Base-by-base conservation (phyloP, 2,888 invertebrate genomes). In the Drosophila limbata region DNA sequence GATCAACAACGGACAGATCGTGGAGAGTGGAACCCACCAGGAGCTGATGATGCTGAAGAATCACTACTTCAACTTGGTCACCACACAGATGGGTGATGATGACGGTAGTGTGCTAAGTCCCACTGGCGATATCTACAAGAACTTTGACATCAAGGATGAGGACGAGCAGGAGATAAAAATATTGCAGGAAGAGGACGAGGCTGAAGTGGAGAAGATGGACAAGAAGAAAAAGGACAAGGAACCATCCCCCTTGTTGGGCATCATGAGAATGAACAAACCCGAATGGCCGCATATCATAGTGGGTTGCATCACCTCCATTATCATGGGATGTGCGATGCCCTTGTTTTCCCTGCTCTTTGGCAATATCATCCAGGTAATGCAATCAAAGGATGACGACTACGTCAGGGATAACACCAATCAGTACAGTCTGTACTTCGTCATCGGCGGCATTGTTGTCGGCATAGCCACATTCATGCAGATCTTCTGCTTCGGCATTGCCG, bases 241-340 rank as follows among this genome's bases (percentile, higher is more conserved):
- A 0, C 84, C 92, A 0, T 91, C 94, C 0, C 93, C 95, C 0
- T 93, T 95, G 80, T 83, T 90, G 80, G 91, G 91, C 48, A 94
- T 96, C 3, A 82, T 96, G 35, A 93, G 92, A 69, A 93, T 95
- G 67, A 96, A 96, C 90, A 89, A 92, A 17, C 94, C 95, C 0
- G 96, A 96, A 92, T 96, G 95, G 95, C 93, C 93, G 25, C 94
- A 94, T 3, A 94, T 96, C 19, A 78, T 94, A 0, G 71, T 94
- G 0, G 96, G 95, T 6, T 94, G 95, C 69, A 9, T 95, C 1
- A 93, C 94, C 15, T 94, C 96, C 0, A 84, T 95, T 0, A 81
- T 95, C 19, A 95, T 95, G 92, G 96, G 96, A 1, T 94, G 94
- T 80, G 94, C 95, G 13, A 96, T 96, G 95, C 96, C 96, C 0